Base-by-base conservation (phyloP, 2,888 invertebrate species). In the Empis stercorea region DNA sequence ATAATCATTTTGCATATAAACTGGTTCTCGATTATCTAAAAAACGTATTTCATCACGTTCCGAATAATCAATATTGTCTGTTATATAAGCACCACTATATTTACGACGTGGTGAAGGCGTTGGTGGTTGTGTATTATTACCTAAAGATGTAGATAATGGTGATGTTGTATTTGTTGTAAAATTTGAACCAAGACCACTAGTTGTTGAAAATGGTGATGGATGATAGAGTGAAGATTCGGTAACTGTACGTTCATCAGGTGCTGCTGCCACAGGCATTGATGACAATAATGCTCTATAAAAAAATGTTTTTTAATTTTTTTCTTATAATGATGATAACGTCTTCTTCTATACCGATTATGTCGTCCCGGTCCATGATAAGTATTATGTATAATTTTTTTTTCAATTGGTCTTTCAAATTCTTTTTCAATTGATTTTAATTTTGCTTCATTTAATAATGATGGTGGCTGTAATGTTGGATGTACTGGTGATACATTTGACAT, bases 291-390 rank as follows among this genome's bases (percentile, higher is more conserved):
- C 52, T 46, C 60, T 60, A 30, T n/a, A 39, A 42, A 20, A 38
- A 11, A 27, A 14, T 30, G 20, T 20, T 20, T 20, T 5, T 3
- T 20, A 20, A 20, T 4, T 20, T 20, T 20, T 20, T 20, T 20
- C 5, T 20, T 20, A 4, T 20, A 4, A 20, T 20, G n/a, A n/a
- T n/a, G n/a, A n/a, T n/a, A n/a, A n/a, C n/a, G n/a, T n/a, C n/a
- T n/a, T n/a, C n/a, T 9, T 39, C 63, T 67, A 65, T n/a, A 75
- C 76, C 58, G 77, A 75, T 79, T 76, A 60, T 87, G 87, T 51
- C 81, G 73, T 7, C 84, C 78, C 40, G 87, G 87, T 0, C 89
- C 93, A 68, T 92, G 93, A 71, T 91, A 94, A 2, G 92, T 92
- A 70, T 92, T 87, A 65, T 89, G 88, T 37, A 79, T 78, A 52